Evolutionary conservation across 2,797 vertebrate genomes (phyloP), one percentile per base, ranked within the genome.

Genomic region (Falco novaeseelandiae): DNA sequence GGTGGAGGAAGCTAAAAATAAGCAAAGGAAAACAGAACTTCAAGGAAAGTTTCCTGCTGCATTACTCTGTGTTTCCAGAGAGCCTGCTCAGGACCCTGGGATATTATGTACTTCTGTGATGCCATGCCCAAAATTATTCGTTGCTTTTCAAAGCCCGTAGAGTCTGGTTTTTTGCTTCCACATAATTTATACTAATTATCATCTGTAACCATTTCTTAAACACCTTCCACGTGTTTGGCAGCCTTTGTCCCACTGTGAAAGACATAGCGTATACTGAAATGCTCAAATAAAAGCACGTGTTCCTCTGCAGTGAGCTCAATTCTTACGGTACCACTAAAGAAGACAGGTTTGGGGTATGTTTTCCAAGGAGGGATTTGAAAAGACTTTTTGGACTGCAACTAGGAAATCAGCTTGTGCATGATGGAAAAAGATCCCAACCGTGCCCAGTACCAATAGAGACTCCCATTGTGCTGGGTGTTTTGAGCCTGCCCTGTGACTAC

Each of bases 141-240:
- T 83, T 87, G 42, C 34, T 92, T 96, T 93, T 65, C 49, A 81
- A 92, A 94, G 32, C 12, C 63, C 34, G 6, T 38, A 5, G 62
- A 59, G 61, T 32, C 46, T 26, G 10, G 14, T 7, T 70, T 91
- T 76, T 58, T 49, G 11, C 49, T 95, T 82, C 67, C 8, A 1
- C 77, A 79, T 70, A 1, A 12, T 80, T 93, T 89, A 49, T 66
- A 63, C 10, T 87, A 88, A 90, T 91, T 78, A 90, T 87, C 17
- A 84, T 55, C 55, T 23, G 10, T 93, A 73, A 70, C 66, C 30
- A 30, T 83, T 97, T 85, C 86, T 92, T 87, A 87, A 90, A 57
- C 46, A 70, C 48, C n/a, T 89, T 80, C 59, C 44, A 59, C 34
- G 58, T 70, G 36, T 84, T 80, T 87, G 67, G 55, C 63, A 89